Evolutionary conservation across 2,888 invertebrate species (phyloP).

Genomic region (Fissipunctia ypsillon): DNA sequence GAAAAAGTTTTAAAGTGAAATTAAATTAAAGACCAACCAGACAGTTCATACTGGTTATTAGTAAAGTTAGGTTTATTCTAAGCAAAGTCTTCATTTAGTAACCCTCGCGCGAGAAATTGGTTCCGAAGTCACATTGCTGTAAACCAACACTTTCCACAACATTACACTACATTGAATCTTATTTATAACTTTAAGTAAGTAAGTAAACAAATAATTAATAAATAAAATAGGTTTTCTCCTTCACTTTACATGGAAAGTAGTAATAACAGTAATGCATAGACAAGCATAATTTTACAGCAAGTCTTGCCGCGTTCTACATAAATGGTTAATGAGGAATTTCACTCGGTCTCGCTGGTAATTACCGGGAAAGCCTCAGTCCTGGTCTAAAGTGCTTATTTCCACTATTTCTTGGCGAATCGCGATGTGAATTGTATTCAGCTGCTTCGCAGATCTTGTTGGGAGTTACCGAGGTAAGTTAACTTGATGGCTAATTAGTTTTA

Average conservation of each 20-base stretch:
- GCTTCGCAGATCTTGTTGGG: slow-evolving; percentile 37
- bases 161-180: slow-evolving; percentile 3
- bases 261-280: slow-evolving; percentile 28
- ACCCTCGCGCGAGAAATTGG: slow-evolving; percentile 6
- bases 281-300: slow-evolving; percentile 24
- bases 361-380: slow-evolving; percentile 40
- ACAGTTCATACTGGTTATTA: slow-evolving; percentile 24
- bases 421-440: slow-evolving; percentile 30
- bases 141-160: slow-evolving; percentile 17
- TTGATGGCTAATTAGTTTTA: slow-evolving; percentile 34
- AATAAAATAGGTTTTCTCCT: slow-evolving; percentile 7
- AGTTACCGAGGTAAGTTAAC: slow-evolving; percentile 29
- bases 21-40: slow-evolving; percentile 14
- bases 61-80: slow-evolving; percentile 7
- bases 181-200: neutral
- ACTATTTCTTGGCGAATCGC: slow-evolving; percentile 38
- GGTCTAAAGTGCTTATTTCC: slow-evolving; percentile 41
- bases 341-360: slow-evolving; percentile 38
- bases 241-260: slow-evolving; percentile 4
- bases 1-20: slow-evolving; percentile 6
- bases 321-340: slow-evolving; percentile 51
- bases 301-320: slow-evolving; percentile 34
- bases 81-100: slow-evolving; percentile 17
- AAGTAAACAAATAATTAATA: neutral
- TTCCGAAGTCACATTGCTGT: neutral